Evolutionary conservation across 1,140 invertebrate species (phyloP).

Genomic region (Cherax quadricarinatus): DNA sequence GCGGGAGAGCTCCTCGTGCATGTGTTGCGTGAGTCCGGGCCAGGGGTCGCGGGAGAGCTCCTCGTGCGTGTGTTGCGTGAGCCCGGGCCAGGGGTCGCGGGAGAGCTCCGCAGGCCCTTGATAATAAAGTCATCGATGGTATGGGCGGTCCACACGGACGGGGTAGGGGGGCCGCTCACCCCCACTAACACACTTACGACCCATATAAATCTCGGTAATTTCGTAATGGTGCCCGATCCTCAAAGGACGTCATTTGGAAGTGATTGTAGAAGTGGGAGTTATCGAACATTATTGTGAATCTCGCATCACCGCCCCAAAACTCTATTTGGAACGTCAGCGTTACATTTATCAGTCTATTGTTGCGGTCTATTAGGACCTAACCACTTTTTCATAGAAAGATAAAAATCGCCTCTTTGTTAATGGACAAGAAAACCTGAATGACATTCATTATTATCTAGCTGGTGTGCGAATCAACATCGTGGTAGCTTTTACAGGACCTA

Average conservation of each 20-base stretch:
- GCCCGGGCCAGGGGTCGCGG: too few species aligned
- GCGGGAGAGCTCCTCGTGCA: too few species aligned
- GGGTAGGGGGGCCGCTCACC: not conserved
- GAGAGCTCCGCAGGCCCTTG: not conserved
- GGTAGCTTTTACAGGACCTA: conserved; percentile 61
- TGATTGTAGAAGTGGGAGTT: conserved; percentile 36
- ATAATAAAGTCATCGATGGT: conserved; percentile 23
- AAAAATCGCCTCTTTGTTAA: conserved; percentile 71
- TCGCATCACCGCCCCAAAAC: not conserved
- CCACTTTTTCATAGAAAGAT: conserved; percentile 69
- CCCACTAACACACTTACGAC: conserved; percentile 54
- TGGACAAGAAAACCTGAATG: conserved; percentile 68
- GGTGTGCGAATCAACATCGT: conserved; percentile 66
- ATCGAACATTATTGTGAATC: conserved; percentile 49
- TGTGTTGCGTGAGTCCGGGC: too few species aligned
- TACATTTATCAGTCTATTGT: conserved; percentile 72
- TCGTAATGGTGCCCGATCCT: conserved; percentile 55
- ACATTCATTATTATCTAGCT: conserved; percentile 67
- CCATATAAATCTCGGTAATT: conserved; percentile 58
- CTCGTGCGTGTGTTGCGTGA: too few species aligned
- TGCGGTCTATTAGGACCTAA: conserved; percentile 68
- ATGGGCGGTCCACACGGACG: not conserved
- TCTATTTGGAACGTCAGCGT: conserved; percentile 48
- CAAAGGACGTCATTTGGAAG: conserved; percentile 47
- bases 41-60: too few species aligned